Evolutionary conservation across 2,888 invertebrate genomes (phyloP), one percentile per base, ranked within the genome.

Genomic region (Helobdella robusta): DNA sequence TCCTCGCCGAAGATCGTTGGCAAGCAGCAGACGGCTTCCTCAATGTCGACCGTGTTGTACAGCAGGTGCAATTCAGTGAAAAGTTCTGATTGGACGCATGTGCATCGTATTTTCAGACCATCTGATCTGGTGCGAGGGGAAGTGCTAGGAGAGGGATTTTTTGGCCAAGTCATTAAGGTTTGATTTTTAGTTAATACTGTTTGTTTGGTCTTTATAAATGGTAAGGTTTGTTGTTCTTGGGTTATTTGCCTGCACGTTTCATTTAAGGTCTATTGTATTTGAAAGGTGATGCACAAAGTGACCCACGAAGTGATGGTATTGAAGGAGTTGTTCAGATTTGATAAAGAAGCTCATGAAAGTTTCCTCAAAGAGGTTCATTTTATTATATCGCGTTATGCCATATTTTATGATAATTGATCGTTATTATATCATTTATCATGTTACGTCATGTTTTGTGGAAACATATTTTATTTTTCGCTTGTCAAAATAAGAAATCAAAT

Each of bases 301-400:
- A 91, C 91, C 0, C 87, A 87, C 70, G 93, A 94, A 81, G 88
- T 91, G 54, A 93, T 94, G 92, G 93, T 94, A 72, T 84, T 94
- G 50, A 94, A 94, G 76, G 92, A 94, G 77, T 83, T 94, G 65
- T 89, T 91, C 81, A 83, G 91, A 65, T 89, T 93, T 28, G 93
- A 94, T 76, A 93, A 92, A 76, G 91, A 90, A 74, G 93, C 93
- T 0, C 92, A 94, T 78, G 86, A 87, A 73, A 91, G 89, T 81
- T 94, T 94, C 77, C 83, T 94, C 40, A 92, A 93, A 81, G 94
- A 94, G 85, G 93, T 93, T 72, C 15, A 6, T 34, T 18, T 28
- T 15, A 8, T 25, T 50, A n/a, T 30, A 59, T 2, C n/a, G n/a
- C n/a, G n/a, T n/a, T n/a, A n/a, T n/a, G n/a, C n/a, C n/a, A n/a